Base-by-base conservation (phyloP, 2,113 vertebrate species). In the Neodon shergylaensis region DNA sequence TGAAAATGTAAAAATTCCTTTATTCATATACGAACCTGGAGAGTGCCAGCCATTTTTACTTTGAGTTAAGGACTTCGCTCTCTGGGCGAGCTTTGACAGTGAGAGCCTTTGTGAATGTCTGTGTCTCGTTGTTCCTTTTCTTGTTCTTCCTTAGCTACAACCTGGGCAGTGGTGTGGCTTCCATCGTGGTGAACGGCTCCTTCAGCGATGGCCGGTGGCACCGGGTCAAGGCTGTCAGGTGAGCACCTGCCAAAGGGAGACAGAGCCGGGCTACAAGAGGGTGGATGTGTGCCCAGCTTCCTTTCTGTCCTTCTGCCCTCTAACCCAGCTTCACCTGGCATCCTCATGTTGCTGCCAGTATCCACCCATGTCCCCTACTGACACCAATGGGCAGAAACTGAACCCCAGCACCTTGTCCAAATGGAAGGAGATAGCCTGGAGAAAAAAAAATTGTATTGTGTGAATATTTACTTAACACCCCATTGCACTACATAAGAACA, bases 191-290 rank as follows among this genome's bases (percentile, higher is more conserved):
- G 96, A 99, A 99, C 0, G 99, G 99, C 78, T 99, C 99, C 8
- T 99, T 99, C 96, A 98, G 95, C 0, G 99, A 99, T 0, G 99
- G 99, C 24, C 98, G 99, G 70, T 99, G 99, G 99, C 99, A 99
- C 98, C 98, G 99, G 89, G 99, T 99, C 84, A 99, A 99, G 97
- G 99, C 99, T 66, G 99, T 99, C 65, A 98, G 99, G 99, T 99
- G 93, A 99, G 98, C 94, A 31, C 54, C 58, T 5, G 2, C 19
- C 39, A 0, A 6, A 3, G 1, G 6, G 31, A 58, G 63, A 4
- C 28, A 19, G 52, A 90, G 52, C 87, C 2, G 0, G 88, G 70
- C 74, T 16, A 2, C 42, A 36, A n/a, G 3, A 14, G 3, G 22
- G 10, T 1, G 66, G n/a, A 24, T 17, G 21, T 28, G 22, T 24